Percentiles rank a stretch among this genome's conserved stretches.
phyloP scores from a whole-genome alignment of 2,797 vertebrate species.

The Heliangelus exortis region DNA sequence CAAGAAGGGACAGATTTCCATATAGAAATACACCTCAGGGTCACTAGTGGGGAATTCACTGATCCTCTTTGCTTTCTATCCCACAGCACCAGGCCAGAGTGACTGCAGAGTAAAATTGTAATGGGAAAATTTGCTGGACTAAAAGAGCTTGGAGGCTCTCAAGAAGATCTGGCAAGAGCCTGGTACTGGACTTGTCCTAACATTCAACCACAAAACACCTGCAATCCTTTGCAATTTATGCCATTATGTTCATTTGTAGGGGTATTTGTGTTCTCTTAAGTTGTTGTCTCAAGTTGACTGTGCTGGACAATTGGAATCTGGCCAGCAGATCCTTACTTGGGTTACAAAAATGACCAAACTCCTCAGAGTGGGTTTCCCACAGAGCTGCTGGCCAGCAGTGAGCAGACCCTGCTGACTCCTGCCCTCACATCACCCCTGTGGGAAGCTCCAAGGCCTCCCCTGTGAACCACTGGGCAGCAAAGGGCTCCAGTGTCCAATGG shows the following conservation, averaged over 20 bases:
- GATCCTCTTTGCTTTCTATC: neutral
- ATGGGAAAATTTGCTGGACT: neutral
- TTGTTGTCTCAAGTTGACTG: neutral
- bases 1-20: neutral
- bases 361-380: neutral
- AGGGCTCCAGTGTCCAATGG: too few species aligned
- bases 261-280: neutral
- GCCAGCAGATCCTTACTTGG: neutral
- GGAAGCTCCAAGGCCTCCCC: neutral
- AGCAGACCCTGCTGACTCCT: neutral
- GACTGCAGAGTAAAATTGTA: neutral
- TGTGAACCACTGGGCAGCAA: neutral
- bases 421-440: accelerated
- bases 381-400: neutral
- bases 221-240: neutral
- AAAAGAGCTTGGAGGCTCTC: neutral
- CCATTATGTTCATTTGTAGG: neutral
- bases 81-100: neutral
- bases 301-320: neutral
- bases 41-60: neutral
- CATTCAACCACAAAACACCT: neutral
- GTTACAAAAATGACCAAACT: neutral
- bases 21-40: neutral
- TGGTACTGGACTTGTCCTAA: neutral
- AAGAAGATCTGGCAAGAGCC: neutral